phyloP scores from a whole-genome alignment of 92 coral and sea anemone genomes.

The Diadumene lineata region DNA sequence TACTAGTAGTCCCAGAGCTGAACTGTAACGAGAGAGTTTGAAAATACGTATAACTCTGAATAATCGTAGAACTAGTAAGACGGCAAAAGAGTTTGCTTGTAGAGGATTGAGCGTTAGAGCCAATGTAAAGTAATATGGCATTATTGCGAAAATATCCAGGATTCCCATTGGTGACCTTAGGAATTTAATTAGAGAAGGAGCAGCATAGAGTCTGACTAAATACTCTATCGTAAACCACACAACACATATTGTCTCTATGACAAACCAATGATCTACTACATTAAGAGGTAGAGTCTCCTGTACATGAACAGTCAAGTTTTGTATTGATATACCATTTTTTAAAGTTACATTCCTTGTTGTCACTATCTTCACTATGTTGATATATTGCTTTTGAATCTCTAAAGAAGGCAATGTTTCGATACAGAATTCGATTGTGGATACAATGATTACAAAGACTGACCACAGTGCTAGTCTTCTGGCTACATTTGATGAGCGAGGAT shows the following conservation, averaged over 20 bases:
- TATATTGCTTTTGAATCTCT: constrained; percentile 24
- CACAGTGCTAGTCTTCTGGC: constrained; percentile 69
- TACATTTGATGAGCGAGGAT: constrained; percentile 69
- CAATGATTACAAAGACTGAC: constrained; percentile 63
- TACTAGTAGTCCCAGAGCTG: constrained; percentile 66
- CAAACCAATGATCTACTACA: constrained; percentile 64
- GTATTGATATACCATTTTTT: neutral
- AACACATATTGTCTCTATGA: constrained; percentile 66
- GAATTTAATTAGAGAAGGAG: constrained; percentile 58
- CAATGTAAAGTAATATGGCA: constrained; percentile 78
- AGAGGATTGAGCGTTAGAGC: constrained; percentile 51
- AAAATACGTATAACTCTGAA: constrained; percentile 89
- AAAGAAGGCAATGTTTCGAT: constrained; percentile 75
- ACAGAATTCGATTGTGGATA: constrained; percentile 80
- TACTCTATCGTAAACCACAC: constrained; percentile 87
- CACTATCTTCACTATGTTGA: neutral
- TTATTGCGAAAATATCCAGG: constrained; percentile 74
- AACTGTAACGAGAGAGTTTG: constrained; percentile 91
- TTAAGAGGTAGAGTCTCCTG: neutral
- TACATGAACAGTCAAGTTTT: neutral
- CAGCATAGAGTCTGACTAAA: constrained; percentile 60
- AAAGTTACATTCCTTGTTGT: neutral
- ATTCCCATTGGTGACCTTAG: constrained; percentile 75
- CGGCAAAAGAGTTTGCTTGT: constrained; percentile 82
- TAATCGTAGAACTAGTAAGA: constrained; percentile 80